Conservation (phyloP, 2,113 vertebrate genomes). For the Aptenodytes patagonicus region DNA sequence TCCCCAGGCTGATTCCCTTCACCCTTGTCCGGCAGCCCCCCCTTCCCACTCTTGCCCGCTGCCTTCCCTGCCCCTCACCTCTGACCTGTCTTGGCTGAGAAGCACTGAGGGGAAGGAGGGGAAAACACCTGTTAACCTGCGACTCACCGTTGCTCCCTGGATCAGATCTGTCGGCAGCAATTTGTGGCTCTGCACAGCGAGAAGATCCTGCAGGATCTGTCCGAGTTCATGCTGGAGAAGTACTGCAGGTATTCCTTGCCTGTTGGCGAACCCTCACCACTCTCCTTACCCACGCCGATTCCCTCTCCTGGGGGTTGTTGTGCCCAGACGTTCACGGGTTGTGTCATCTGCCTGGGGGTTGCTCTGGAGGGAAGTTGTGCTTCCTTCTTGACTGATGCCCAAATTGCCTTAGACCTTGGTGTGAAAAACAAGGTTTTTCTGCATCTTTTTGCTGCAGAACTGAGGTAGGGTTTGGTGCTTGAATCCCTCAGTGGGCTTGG, state of each 20-base stretch:
- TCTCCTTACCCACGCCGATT: fast-evolving
- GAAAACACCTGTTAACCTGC: neutral
- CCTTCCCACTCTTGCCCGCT: neutral
- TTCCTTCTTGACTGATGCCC: neutral
- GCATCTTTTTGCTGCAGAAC: neutral
- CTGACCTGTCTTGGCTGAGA: neutral
- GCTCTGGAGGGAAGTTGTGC: neutral
- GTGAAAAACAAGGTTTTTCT: neutral
- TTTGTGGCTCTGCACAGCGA: constrained; percentile 90
- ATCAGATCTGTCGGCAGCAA: constrained; percentile 92
- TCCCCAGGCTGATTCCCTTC: neutral
- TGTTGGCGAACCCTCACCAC: fast-evolving
- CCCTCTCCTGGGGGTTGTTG: neutral
- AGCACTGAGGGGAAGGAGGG: neutral
- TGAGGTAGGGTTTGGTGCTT: neutral
- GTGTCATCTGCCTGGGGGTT: neutral
- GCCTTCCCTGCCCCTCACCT: neutral
- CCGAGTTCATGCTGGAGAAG: constrained; percentile 82
- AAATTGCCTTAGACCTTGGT: neutral
- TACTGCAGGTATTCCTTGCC: constrained; percentile 71
- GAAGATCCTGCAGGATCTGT: constrained; percentile 89
- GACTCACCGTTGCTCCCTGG: neutral
- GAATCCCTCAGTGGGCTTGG: neutral
- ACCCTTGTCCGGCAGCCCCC: neutral
- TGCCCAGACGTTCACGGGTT: neutral